Percentiles rank a stretch among this genome's conserved stretches.
phyloP scores from a whole-genome alignment of 2,888 invertebrate genomes.

The Aromia moschata region DNA sequence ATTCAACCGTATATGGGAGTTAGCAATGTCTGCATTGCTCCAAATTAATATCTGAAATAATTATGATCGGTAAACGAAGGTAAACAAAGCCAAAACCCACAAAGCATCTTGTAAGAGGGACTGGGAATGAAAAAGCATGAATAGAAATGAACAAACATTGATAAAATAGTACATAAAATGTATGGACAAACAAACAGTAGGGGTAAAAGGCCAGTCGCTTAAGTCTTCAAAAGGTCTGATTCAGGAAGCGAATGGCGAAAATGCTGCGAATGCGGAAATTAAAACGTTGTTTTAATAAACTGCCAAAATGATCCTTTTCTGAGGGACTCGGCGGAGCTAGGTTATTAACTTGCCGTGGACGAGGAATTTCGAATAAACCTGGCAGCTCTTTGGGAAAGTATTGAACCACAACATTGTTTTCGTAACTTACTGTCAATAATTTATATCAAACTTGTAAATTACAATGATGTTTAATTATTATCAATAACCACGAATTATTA shows the following conservation, averaged over 20 bases:
- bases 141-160: constrained; percentile 61
- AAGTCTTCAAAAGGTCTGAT: constrained; percentile 49
- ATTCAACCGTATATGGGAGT: neutral
- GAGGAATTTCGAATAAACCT: constrained; percentile 9
- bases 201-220: constrained; percentile 47
- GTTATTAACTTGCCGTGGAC: constrained; percentile 21
- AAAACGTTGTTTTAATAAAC: constrained; percentile 36
- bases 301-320: constrained; percentile 27
- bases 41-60: constrained; percentile 17
- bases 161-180: constrained; percentile 61
- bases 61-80: constrained; percentile 9
- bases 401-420: too few species aligned
- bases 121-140: constrained; percentile 53
- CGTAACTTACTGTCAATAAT: too few species aligned
- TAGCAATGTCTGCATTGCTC: neutral
- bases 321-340: constrained; percentile 9
- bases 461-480: too few species aligned
- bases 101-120: constrained; percentile 36
- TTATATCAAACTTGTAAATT: too few species aligned
- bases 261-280: constrained; percentile 33
- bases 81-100: constrained; percentile 6
- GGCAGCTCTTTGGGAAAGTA: too few species aligned
- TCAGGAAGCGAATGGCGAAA: constrained; percentile 26
- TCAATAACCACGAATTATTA: too few species aligned
- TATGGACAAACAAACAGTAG: constrained; percentile 67